Evolutionary conservation across 1,140 invertebrate species (phyloP).

Genomic region (Marisa cornuarietis): DNA sequence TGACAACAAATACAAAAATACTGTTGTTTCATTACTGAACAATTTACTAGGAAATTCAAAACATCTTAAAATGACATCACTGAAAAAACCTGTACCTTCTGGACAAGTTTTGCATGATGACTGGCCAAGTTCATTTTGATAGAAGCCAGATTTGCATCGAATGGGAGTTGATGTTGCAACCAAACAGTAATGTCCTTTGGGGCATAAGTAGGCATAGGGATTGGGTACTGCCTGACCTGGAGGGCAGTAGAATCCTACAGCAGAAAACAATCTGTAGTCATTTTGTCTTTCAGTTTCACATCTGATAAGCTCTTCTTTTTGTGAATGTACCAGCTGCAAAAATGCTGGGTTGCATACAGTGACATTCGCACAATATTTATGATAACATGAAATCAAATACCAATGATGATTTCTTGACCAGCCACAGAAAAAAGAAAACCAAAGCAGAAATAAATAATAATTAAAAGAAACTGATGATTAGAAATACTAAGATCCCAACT

Average conservation of each 20-base stretch:
- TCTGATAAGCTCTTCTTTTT: no score
- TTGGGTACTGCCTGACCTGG: slow-evolving; percentile 56
- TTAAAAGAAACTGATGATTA: no score
- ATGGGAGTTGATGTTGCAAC: slow-evolving; percentile 36
- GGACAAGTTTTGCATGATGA: slow-evolving; percentile 50
- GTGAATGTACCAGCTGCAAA: no score
- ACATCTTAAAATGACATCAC: not conserved
- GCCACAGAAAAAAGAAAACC: not conserved
- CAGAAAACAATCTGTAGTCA: no score
- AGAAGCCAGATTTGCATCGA: slow-evolving; percentile 50
- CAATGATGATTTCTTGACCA: no score
- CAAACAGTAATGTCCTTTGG: slow-evolving; percentile 53
- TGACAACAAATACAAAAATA: no score
- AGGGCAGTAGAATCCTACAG: slow-evolving; percentile 61
- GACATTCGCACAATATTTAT: no score
- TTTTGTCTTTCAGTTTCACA: no score
- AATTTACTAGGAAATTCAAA: not conserved
- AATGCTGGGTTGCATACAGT: no score
- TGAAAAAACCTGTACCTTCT: slow-evolving; percentile 38
- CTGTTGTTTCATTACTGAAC: no score
- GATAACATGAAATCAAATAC: no score
- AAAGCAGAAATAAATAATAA: slow-evolving; percentile 3
- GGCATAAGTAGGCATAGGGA: slow-evolving; percentile 56
- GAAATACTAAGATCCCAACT: no score
- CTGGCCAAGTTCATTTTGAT: slow-evolving; percentile 53